Base-by-base conservation (phyloP, 1,140 invertebrate species). In the Papilio aristodemus region DNA sequence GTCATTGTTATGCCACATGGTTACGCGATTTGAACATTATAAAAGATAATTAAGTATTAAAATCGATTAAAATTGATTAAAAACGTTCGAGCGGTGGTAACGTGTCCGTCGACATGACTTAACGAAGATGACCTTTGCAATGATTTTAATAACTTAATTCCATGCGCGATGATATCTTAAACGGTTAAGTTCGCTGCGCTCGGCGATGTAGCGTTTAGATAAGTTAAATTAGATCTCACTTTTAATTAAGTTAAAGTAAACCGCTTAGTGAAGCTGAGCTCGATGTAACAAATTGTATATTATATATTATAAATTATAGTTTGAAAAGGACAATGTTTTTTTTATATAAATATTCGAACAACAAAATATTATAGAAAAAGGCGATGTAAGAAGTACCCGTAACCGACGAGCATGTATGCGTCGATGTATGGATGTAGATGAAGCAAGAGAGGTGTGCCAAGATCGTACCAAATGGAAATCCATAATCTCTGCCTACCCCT, bases 91-190 rank as follows among this genome's bases (percentile, higher is more conserved):
- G 46, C 46, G 9, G 46, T 54, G 17, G 46, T 19, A 22, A 25
- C 19, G 19, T 25, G 17, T 19, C 46, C 27, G 27, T 32, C 27
- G n/a, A n/a, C n/a, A 10, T 54, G 46, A 54, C 46, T 54, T 54
- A 22, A 25, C 46, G 41, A 43, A 36, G 57, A 54, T 50, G 72
- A 73, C 69, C 72, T 73, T 68, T 73, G 54, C 69, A 50, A 54
- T 63, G 54, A 60, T 70, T 70, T 64, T 70, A 73, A 73, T 73
- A 69, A 70, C 72, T 70, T 73, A 70, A 73, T 73, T 70, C 69
- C 70, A 39, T 66, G 57, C 64, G 60, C 41, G 71, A 73, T 73
- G 63, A n/a, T 73, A 73, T 73, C 71, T 37, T 70, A 70, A 73
- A 73, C 70, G 68, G 27, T 38, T 37, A 62, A 62, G 36, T 62